Conservation (phyloP, 2,113 vertebrate genomes). For the Ctenomys sociabilis region DNA sequence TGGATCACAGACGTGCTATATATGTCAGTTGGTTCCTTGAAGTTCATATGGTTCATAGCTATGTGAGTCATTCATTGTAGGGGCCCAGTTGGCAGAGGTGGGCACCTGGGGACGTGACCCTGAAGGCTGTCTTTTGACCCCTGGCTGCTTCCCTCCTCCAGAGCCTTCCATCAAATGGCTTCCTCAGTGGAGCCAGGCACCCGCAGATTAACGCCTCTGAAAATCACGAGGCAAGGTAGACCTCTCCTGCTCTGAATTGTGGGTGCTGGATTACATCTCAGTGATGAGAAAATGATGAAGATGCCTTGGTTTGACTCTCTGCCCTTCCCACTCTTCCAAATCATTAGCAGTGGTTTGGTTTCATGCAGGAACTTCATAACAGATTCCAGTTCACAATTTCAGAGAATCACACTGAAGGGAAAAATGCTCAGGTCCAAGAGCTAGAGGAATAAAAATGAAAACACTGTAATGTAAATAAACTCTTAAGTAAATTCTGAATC, state of each 20-base stretch:
- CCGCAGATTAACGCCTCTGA: not conserved
- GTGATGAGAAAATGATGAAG: not conserved
- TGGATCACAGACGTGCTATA: not conserved
- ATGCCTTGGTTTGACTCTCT: not conserved
- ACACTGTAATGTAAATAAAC: not conserved
- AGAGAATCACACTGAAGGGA: not conserved
- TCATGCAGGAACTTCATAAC: not conserved
- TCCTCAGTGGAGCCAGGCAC: not conserved
- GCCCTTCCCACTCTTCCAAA: not conserved
- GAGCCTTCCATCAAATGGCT: not conserved
- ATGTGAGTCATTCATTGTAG: not conserved
- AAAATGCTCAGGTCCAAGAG: not conserved
- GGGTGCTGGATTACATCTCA: not conserved
- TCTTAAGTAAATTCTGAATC: not conserved
- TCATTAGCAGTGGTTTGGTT: not conserved
- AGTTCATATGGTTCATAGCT: not conserved
- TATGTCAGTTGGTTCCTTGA: not conserved
- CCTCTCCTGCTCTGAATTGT: not conserved
- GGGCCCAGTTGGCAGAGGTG: too few species aligned
- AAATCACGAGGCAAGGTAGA: not conserved
- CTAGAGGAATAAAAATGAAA: conserved; percentile 10
- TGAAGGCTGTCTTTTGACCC: too few species aligned
- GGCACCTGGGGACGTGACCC: not conserved
- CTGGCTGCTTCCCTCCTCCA: not conserved
- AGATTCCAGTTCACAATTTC: not conserved